These are phyloP conservation scores for Sepiola atlantica DNA, from an alignment of 2,888 invertebrate species.

Conservation along the genomic window DNA sequence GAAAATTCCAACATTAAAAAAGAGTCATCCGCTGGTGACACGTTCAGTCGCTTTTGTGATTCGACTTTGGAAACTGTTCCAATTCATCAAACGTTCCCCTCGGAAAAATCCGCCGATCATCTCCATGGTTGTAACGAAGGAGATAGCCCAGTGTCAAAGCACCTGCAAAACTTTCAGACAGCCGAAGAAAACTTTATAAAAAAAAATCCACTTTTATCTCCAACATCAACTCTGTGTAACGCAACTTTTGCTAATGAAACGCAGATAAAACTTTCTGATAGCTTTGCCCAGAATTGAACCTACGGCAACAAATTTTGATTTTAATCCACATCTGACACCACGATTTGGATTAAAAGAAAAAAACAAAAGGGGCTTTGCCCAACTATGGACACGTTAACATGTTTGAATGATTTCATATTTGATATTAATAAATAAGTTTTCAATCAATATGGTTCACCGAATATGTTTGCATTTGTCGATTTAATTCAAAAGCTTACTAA, in stretches of 20 bases:
- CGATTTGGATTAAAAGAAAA: too few species aligned
- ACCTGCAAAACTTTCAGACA: neutral
- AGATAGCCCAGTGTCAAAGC: neutral
- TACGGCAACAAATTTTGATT: neutral
- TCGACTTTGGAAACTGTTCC: neutral
- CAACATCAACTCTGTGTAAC: neutral
- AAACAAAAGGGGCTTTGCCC: too few species aligned
- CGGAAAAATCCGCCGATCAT: neutral
- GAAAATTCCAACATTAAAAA: neutral
- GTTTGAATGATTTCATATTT: too few species aligned
- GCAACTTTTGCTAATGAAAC: neutral
- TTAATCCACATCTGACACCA: neutral
- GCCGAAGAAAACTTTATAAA: neutral
- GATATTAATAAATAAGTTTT: too few species aligned
- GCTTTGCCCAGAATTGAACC: neutral
- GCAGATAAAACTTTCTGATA: neutral
- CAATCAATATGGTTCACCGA: too few species aligned
- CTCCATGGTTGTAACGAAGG: neutral
- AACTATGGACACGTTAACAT: too few species aligned
- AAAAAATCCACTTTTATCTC: neutral
- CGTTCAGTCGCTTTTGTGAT: neutral
- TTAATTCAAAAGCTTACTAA: too few species aligned
- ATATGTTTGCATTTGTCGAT: too few species aligned
- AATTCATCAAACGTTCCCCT: neutral
- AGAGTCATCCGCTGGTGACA: neutral